These are phyloP conservation scores for Zaprionus inermis DNA, from an alignment of 1,140 invertebrate species.

Conservation along the genomic window DNA sequence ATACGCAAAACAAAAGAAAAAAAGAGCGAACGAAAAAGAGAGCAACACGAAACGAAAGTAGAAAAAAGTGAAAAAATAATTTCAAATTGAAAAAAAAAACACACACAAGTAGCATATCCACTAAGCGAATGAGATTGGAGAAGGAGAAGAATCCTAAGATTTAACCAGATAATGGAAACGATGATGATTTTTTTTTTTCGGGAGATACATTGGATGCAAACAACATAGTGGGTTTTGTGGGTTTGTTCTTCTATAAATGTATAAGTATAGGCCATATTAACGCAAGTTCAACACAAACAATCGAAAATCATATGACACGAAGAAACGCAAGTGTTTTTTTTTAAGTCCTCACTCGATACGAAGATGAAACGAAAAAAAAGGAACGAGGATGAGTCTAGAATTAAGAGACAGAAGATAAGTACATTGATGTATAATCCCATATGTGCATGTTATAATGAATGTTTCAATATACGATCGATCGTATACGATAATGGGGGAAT, in stretches of 20 bases:
- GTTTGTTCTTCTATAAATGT: conserved; percentile 27
- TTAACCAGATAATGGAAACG: background rate
- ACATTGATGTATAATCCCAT: conserved; percentile 1
- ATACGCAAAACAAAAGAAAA: background rate
- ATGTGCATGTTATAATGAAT: conserved; percentile 21
- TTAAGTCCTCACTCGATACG: conserved; percentile 5
- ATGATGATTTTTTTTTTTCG: conserved; percentile 25
- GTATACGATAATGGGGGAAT: conserved; percentile 20
- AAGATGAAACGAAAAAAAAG: background rate
- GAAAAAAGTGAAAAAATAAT: background rate
- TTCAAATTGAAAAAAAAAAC: background rate
- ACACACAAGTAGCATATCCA: conserved; percentile 33
- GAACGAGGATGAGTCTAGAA: conserved; percentile 9
- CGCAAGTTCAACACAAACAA: conserved; percentile 55
- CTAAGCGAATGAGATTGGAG: conserved; percentile 5
- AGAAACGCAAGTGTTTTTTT: conserved; percentile 14
- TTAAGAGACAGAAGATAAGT: conserved; percentile 16
- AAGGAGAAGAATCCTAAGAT: background rate
- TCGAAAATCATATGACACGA: conserved; percentile 32
- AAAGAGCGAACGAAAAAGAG: background rate
- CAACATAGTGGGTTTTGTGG: conserved; percentile 11
- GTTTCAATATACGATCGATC: conserved; percentile 21
- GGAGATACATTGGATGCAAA: conserved; percentile 35
- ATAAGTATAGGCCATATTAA: conserved; percentile 79
- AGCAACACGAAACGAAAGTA: background rate